Base-by-base conservation (phyloP, 2,113 vertebrate species). In the Arvicanthis niloticus region DNA sequence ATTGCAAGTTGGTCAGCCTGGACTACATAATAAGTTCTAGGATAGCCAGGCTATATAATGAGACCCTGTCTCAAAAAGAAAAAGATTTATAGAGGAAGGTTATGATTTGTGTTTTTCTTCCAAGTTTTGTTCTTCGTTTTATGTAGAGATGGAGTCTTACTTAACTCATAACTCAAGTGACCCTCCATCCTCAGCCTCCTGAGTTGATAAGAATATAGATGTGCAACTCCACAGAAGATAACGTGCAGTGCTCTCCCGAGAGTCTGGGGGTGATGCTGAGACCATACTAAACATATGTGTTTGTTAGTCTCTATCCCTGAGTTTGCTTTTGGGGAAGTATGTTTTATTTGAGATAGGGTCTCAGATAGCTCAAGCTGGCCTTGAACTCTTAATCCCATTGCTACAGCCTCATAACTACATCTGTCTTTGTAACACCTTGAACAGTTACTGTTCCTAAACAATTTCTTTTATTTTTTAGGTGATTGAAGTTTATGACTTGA, bases 401-500 rank as follows among this genome's bases (percentile, higher is more conserved):
- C 12, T 5, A 16, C 13, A 72, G 8, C 68, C 85, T 53, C 86
- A 7, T 21, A n/a, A 87, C 48, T 70, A 68, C 21, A 62, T 84
- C 15, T 91, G 26, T 88, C n/a, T 31, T 73, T 42, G 26, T 85
- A 72, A 78, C 26, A 73, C 45, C 31, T 51, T 87, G 9, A 96
- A 37, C 80, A 90, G 65, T 92, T 85, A 37, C 82, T 48, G 89
- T 68, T 95, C 86, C 60, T 97, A 40, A 96, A 94, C 73, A 75
- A 89, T 84, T 70, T 37, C 10, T 95, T 97, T 98, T 56, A 24
- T 16, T 15, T 98, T 98, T 97, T 97, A 99, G 99, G 99, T 99
- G 98, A 99, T 99, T 98, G 99, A 99, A 99, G 99, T 99, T 97
- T 99, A 99, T 98, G 99, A 99, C 98, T 99, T 99, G 98, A 99